Evolutionary conservation across 2,797 vertebrate species (phyloP), one percentile per base, ranked within the genome.

Genomic region (Echeneis naucrates): DNA sequence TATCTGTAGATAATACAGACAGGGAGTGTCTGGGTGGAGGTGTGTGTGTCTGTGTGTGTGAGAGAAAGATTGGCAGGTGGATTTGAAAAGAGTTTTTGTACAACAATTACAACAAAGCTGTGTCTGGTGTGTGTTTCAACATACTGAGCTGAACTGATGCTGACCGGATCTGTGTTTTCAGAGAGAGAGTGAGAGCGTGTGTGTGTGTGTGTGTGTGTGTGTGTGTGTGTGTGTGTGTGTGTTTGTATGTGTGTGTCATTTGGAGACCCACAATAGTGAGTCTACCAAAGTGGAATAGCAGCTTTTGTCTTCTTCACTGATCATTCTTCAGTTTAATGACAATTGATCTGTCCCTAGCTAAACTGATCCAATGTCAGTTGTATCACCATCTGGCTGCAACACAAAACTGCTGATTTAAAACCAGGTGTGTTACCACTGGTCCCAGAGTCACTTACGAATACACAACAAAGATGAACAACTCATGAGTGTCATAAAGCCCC

Each of bases 101-200:
- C 59, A 68, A 78, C 71, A 69, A 76, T 71, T 72, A 73, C 75
- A 83, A 85, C 73, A 85, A 83, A 77, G 73, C 65, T 64, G 42
- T 44, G 70, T 45, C 74, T 66, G 61, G 80, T 70, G 68, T 85
- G 64, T 72, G 68, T 86, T 80, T 78, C 62, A 71, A 75, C 59
- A 61, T 9, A 57, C 75, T 68, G 75, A 71, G 72, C 68, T 58
- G 59, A 74, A 35, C 58, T 47, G 62, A 62, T 68, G 74, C 32
- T 0, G 52, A 10, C 30, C 45, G 75, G 45, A 62, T 62, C 40
- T 68, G 57, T 67, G 44, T 54, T 1, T 65, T 72, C 55, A 51
- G 47, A 37, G 38, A 63, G 48, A 67, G n/a, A 58, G n/a, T 35
- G 32, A 61, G 51, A 48, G 55, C 30, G 33, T 40, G 33, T 40